Base-by-base conservation (phyloP, 1,140 invertebrate genomes). In the Drosophila grimshawi region DNA sequence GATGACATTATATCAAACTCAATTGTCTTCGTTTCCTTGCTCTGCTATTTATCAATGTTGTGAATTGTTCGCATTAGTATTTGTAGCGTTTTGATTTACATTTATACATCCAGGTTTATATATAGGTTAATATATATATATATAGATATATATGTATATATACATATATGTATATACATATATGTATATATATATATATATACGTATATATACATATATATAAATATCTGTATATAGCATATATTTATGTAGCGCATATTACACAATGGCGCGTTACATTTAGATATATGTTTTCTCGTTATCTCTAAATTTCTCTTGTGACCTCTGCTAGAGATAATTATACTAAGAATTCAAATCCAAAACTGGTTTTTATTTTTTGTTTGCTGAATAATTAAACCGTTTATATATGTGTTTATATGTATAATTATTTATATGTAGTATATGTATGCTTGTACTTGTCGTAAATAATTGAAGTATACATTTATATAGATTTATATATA, bases 221-320 rank as follows among this genome's bases (percentile, higher is more conserved):
- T 35, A 43, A 7, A 57, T 37, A 43, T 52, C 41, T 59, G 39
- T n/a, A 43, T 43, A 43, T 43, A 43, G 39, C 33, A 57, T 63
- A 29, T 56, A 35, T 76, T 10, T 73, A 79, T 81, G 76, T 72
- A 83, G 83, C 83, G 83, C 83, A 88, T 88, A 88, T 88, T 88
- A 88, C 83, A 88, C 83, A 83, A 78, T 77, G 72, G 83, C 83
- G 83, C 80, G 73, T 67, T 88, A 82, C 80, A 81, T 67, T 82
- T 68, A 49, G 64, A 76, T 79, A 70, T 76, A 67, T 43, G 46
- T 63, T 59, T 59, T 39, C 43, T 61, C 55, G 59, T 30, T 64
- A 32, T 56, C 27, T 39, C n/a, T 33, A 33, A 30, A 30, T 46
- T 60, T 61, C 49, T 55, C 39, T 74, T 49, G 41, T 56, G 39